Evolutionary conservation across 2,797 vertebrate genomes (phyloP).

Genomic region (Hyperoplus immaculatus): DNA sequence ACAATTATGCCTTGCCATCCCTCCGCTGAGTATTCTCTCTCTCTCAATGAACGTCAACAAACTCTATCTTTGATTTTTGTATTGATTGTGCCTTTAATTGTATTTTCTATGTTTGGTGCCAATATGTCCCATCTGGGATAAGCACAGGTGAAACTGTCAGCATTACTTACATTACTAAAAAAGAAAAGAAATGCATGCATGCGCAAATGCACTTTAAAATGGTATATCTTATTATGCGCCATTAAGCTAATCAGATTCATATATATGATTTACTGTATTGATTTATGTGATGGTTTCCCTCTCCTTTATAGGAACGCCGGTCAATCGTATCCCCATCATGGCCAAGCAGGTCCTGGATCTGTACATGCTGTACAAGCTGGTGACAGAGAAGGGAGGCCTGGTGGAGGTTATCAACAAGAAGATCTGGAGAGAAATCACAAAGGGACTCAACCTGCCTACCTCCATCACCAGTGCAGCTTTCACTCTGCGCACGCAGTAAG

Average conservation of each 20-base stretch:
- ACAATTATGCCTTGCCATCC: too few relatives aligned
- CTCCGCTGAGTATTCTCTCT: too few relatives aligned
- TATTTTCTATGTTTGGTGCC: slow-evolving; percentile 21
- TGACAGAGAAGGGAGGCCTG: slow-evolving; percentile 97
- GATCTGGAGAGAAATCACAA: slow-evolving; percentile 99
- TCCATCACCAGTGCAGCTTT: slow-evolving; percentile 99
- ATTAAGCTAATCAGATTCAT: not conserved
- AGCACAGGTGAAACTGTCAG: not conserved
- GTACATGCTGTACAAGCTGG: slow-evolving; percentile 96
- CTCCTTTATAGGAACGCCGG: slow-evolving; percentile 89
- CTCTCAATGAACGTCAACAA: too few relatives aligned
- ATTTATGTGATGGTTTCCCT: slow-evolving; percentile 29
- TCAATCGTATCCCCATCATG: slow-evolving; percentile 99
- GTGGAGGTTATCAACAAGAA: slow-evolving; percentile 99
- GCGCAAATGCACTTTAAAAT: slow-evolving; percentile 19
- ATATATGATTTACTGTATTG: slow-evolving; percentile 35
- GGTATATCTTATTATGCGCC: slow-evolving; percentile 23
- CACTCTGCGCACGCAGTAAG: slow-evolving; percentile 96
- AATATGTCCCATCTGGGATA: not conserved
- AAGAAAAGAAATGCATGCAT: slow-evolving; percentile 19
- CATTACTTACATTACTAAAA: not conserved
- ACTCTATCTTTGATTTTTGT: too few relatives aligned
- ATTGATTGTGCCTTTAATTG: slow-evolving; percentile 3
- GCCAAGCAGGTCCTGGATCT: slow-evolving; percentile 98
- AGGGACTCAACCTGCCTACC: slow-evolving; percentile 97